These are phyloP conservation scores for Phorcus lineatus DNA, from an alignment of 2,888 invertebrate genomes.

Conservation along the genomic window DNA sequence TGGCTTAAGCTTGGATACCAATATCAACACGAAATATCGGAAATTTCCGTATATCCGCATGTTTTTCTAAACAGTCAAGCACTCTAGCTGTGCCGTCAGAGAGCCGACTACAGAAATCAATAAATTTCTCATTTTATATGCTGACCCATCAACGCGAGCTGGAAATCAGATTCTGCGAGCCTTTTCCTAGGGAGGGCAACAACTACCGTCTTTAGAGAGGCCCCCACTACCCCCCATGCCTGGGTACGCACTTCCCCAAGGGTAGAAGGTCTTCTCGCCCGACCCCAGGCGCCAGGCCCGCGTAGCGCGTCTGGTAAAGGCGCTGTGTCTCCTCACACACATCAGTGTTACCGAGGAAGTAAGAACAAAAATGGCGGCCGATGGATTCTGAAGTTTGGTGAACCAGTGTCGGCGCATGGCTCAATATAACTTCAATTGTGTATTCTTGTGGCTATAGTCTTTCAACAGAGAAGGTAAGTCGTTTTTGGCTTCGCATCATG, in stretches of 20 bases:
- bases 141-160: background rate
- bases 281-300: background rate
- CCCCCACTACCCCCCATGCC: background rate
- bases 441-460: slow-evolving; percentile 4
- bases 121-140: slow-evolving; percentile 13
- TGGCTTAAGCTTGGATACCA: background rate
- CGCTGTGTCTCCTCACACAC: background rate
- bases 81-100: background rate
- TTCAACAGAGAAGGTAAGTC: background rate
- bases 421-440: background rate
- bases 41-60: slow-evolving; percentile 10
- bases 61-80: background rate
- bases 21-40: background rate
- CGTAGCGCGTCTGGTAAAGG: background rate
- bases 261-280: background rate
- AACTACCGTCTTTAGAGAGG: too few relatives aligned
- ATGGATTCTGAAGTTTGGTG: background rate
- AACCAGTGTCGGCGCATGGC: background rate
- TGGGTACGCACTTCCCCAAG: background rate
- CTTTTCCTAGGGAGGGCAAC: background rate
- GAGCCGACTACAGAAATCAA: background rate
- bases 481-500: background rate
- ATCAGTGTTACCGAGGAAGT: background rate
- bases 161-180: slow-evolving; percentile 1
- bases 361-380: background rate